Evolutionary conservation across 2,888 invertebrate genomes (phyloP), one percentile per base, ranked within the genome.

Genomic region (Allolobophora icterica): DNA sequence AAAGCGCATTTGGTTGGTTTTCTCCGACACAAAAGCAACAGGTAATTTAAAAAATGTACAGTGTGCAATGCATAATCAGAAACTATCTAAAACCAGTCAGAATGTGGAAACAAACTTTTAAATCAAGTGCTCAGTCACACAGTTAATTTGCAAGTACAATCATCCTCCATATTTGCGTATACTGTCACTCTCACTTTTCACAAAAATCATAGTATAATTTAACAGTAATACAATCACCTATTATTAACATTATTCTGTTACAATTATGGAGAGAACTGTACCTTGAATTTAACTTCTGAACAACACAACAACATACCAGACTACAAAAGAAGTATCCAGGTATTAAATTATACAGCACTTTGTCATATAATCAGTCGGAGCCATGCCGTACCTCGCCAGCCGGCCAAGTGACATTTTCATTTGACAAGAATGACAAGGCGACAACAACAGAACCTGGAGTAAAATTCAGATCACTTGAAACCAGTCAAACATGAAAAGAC

Each of bases 311-410:
- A 71, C 71, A 71, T 71, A 71, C 71, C 71, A 71, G 71, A n/a
- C n/a, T n/a, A n/a, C 71, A 71, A 71, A 71, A 71, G 71, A 71
- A n/a, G 71, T n/a, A 71, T 52, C 52, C 71, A 71, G 71, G n/a
- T 71, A n/a, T 30, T 24, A 52, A 52, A 21, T 71, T 71, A 71
- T 11, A 71, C 71, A 71, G 71, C 71, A 71, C 71, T n/a, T 71
- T 71, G 71, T 71, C 30, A 71, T 13, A 71, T 8, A 30, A 30
- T 71, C 71, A 52, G 52, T 17, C 52, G 24, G 71, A 24, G 52
- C 30, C 0, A n/a, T n/a, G 52, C 30, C 0, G 71, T n/a, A 11
- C 71, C 30, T n/a, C n/a, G 30, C n/a, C 71, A 71, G n/a, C n/a
- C 21, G 52, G 52, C 52, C 52, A 52, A 21, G 24, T 2, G 52